These are phyloP conservation scores for Tridacna gigas DNA, from an alignment of 2,888 invertebrate species.

Conservation along the genomic window DNA sequence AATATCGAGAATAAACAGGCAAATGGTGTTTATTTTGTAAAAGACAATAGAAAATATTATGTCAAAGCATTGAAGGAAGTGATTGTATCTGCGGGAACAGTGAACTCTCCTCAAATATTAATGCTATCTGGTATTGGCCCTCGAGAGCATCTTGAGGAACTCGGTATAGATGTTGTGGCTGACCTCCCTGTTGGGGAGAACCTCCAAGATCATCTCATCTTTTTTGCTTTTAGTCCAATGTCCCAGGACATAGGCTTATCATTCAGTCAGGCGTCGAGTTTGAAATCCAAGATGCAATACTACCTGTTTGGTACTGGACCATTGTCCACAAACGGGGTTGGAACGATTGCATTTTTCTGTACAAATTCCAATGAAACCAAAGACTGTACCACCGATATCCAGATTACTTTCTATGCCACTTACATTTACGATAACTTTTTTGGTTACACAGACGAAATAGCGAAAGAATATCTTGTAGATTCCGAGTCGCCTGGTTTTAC, in stretches of 20 bases:
- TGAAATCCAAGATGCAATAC: conserved; percentile 38
- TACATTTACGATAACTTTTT: conserved; percentile 23
- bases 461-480: conserved; percentile 32
- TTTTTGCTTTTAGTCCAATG: conserved; percentile 23
- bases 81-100: conserved; percentile 81
- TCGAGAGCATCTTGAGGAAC: conserved; percentile 74
- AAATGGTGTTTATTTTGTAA: conserved; percentile 71
- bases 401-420: conserved; percentile 41
- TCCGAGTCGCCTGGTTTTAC: conserved; percentile 76
- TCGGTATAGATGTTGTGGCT: conserved; percentile 78
- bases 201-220: conserved; percentile 35
- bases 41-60: conserved; percentile 58
- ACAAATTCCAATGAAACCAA: conserved; percentile 10
- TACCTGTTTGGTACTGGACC: conserved; percentile 42
- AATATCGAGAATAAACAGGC: conserved; percentile 69
- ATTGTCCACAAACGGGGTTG: conserved; percentile 37
- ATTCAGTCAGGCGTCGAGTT: conserved; percentile 27
- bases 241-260: conserved; percentile 29
- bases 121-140: conserved; percentile 20
- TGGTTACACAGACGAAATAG: conserved; percentile 44
- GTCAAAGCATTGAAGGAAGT: conserved; percentile 75
- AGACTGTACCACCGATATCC: conserved; percentile 52
- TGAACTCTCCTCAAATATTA: conserved; percentile 79
- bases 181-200: conserved; percentile 75
- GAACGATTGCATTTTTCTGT: conserved; percentile 39